Conservation (phyloP, 1,140 invertebrate species). For the Diorhabda elongata region DNA sequence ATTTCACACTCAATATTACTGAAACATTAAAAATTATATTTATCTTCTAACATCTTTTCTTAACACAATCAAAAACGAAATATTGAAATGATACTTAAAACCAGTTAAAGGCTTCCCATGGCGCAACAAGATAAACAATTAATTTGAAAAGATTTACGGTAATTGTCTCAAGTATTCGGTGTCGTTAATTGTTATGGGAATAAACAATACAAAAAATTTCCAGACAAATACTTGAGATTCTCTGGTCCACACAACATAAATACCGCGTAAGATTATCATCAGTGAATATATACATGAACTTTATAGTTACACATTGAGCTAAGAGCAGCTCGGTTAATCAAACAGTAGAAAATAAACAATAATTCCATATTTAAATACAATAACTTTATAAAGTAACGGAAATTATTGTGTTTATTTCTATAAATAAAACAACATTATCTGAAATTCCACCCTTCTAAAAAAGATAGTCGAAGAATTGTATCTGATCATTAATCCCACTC, state of each 20-base stretch:
- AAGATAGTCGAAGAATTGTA: too few relatives aligned
- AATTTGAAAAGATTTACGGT: slow-evolving; percentile 13
- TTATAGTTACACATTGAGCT: slow-evolving; percentile 6
- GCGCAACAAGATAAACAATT: slow-evolving; percentile 2
- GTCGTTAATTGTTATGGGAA: slow-evolving; percentile 12
- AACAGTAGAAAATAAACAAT: background rate
- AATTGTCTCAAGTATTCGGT: slow-evolving; percentile 7
- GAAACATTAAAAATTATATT: too few relatives aligned
- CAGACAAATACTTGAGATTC: slow-evolving; percentile 8
- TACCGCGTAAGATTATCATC: slow-evolving; percentile 7
- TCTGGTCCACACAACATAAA: slow-evolving; percentile 8
- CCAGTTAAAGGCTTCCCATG: background rate
- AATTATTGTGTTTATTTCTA: background rate
- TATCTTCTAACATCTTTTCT: background rate
- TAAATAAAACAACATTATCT: too few relatives aligned
- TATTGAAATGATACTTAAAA: background rate
- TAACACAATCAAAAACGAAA: background rate
- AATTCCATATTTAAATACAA: background rate
- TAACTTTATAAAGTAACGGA: background rate
- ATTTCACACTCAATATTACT: too few relatives aligned
- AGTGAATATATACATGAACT: slow-evolving; percentile 10
- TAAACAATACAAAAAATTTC: slow-evolving; percentile 14
- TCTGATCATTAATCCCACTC: too few relatives aligned
- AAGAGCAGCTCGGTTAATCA: slow-evolving; percentile 6
- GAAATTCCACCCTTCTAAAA: too few relatives aligned